Conservation (phyloP, 1,140 invertebrate species). For the Leptoteleia sp. region DNA sequence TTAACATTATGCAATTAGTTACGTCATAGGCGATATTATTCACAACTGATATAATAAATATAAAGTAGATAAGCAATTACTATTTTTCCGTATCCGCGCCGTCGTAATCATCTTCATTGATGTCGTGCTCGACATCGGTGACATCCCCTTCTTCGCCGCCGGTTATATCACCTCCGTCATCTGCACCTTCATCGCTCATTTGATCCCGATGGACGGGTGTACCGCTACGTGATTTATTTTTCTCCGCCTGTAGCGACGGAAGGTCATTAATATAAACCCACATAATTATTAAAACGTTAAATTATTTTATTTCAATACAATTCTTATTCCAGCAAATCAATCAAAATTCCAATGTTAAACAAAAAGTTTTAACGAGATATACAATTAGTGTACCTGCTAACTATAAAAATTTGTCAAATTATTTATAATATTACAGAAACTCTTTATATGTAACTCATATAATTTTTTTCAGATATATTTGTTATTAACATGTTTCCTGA, state of each 20-base stretch:
- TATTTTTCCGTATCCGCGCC: slow-evolving; percentile 83
- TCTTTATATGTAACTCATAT: no score
- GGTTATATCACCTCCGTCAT: slow-evolving; percentile 82
- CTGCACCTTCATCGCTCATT: slow-evolving; percentile 79
- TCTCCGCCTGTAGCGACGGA: slow-evolving; percentile 78
- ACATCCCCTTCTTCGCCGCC: slow-evolving; percentile 80
- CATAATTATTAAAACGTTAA: background rate
- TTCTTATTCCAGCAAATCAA: no score
- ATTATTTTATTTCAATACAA: background rate
- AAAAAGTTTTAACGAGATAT: no score
- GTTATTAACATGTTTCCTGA: no score
- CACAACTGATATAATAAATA: no score
- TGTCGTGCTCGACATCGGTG: slow-evolving; percentile 77
- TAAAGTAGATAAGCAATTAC: slow-evolving; percentile 14
- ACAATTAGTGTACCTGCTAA: no score
- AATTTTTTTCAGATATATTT: no score
- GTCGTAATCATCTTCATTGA: slow-evolving; percentile 85
- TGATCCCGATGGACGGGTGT: slow-evolving; percentile 82
- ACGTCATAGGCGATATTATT: no score
- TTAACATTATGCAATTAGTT: slow-evolving; percentile 7
- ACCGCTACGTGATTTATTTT: slow-evolving; percentile 84
- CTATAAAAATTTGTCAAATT: no score
- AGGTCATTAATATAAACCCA: slow-evolving; percentile 8
- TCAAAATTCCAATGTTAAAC: no score
- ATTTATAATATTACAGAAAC: no score